Base-by-base conservation (phyloP, 2,797 vertebrate species). In the Orientallactaga sibirica region DNA sequence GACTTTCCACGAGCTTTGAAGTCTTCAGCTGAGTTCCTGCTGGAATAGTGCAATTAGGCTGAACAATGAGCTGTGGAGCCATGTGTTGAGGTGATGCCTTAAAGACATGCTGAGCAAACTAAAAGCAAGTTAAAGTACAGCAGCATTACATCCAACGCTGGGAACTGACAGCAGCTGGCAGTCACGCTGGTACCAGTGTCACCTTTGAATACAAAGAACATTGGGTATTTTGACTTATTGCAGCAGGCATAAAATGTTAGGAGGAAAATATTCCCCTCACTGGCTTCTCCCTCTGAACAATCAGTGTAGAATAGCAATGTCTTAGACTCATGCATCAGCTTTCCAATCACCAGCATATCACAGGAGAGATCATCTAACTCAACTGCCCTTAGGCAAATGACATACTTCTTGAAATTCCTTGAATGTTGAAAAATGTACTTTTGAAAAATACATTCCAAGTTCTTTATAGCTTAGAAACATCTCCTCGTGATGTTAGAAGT, bases 81-180 rank as follows among this genome's bases (percentile, higher is more conserved):
- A 75, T 20, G 55, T 87, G 90, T 41, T 37, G 83, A 92, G 73
- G 88, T 19, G 1, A 86, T 73, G 79, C 90, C 96, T 97, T 96
- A 93, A 95, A 97, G 93, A 95, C 95, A 94, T 85, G 93, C 94
- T 92, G 96, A 96, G 90, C 93, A 95, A 95, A 95, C 92, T 88
- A 79, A 95, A 96, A 88, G 80, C 91, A 70, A 96, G 83, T 78
- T 61, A 92, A 93, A 93, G 86, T 81, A 4, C 86, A 41, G 0
- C 94, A 88, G 95, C 94, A 77, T 91, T 73, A 94, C 83, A 94
- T 96, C 93, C 84, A 84, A 79, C 85, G 92, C 93, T 75, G 7
- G 4, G 82, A 90, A 96, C 27, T 95, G 93, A 95, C 95, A 97
- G 95, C 88, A 19, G 76, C 94, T 84, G 90, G 82, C 90, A 84